Percentiles rank a stretch among this genome's conserved stretches.
These are phyloP conservation scores for Plecotus auritus DNA, from an alignment of 2,113 vertebrate species.

Conservation along the genomic window DNA sequence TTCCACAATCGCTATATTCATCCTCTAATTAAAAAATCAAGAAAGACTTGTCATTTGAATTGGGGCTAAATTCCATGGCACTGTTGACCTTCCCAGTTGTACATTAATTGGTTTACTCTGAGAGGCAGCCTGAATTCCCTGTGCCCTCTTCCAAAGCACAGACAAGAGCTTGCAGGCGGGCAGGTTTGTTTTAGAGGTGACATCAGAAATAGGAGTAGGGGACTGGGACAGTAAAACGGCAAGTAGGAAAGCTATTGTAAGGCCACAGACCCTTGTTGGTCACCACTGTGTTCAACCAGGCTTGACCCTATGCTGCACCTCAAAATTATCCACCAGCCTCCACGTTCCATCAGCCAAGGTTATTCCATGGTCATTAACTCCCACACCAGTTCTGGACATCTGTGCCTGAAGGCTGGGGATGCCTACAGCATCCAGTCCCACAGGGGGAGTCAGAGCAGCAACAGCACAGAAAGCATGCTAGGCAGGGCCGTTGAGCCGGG, in stretches of 20 bases:
- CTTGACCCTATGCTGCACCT: neutral
- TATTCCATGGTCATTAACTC: neutral
- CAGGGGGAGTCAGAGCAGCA: neutral
- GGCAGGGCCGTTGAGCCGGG: accelerated
- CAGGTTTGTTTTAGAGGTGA: neutral
- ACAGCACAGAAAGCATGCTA: neutral
- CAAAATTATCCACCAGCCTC: neutral
- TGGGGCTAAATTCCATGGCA: neutral
- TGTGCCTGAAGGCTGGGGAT: neutral
- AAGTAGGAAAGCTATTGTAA: neutral
- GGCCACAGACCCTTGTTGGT: neutral
- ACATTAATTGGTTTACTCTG: neutral
- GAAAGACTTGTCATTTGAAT: neutral
- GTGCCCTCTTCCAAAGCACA: neutral
- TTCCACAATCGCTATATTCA: neutral
- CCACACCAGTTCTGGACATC: neutral
- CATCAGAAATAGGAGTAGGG: neutral
- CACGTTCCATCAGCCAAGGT: neutral
- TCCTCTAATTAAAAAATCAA: neutral
- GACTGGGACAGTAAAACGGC: neutral
- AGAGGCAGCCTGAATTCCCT: neutral
- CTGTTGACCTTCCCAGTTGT: neutral
- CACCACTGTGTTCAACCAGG: neutral
- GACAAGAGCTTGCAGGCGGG: neutral
- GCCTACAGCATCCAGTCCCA: neutral